Conservation (phyloP, 2,113 vertebrate genomes). For the Coptodon bakossiorum region DNA sequence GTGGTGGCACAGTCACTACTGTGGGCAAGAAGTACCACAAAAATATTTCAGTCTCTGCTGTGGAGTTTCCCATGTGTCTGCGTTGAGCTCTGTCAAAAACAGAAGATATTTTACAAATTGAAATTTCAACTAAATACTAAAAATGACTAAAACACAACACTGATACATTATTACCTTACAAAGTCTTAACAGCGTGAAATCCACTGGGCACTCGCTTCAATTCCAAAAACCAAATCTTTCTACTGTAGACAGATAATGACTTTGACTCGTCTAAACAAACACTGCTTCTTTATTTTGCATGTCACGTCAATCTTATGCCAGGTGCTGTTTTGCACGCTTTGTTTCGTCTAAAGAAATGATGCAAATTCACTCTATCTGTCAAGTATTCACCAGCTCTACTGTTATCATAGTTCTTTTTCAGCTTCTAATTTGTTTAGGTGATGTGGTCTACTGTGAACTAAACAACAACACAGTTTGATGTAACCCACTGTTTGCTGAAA, state of each 20-base stretch:
- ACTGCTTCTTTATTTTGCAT: background rate
- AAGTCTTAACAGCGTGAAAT: background rate
- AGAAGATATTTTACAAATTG: background rate
- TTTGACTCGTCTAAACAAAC: background rate
- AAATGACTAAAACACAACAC: background rate
- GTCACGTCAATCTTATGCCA: background rate
- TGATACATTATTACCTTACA: background rate
- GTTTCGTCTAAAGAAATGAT: background rate
- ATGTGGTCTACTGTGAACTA: background rate
- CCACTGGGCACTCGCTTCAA: fast-evolving
- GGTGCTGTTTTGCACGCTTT: background rate
- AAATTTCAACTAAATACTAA: background rate
- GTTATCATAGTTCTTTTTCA: background rate
- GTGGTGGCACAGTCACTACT: background rate
- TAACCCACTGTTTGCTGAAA: background rate
- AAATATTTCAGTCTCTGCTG: fast-evolving
- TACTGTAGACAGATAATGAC: background rate
- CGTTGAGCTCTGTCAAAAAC: background rate
- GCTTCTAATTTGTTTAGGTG: background rate
- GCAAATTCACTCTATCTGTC: background rate
- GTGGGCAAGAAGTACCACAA: background rate
- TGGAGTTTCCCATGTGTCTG: background rate
- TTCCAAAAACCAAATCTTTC: background rate
- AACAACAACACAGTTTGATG: background rate
- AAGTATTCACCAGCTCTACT: background rate